These are phyloP conservation scores for Melospiza melodia DNA, from an alignment of 2,113 vertebrate species.

Conservation along the genomic window DNA sequence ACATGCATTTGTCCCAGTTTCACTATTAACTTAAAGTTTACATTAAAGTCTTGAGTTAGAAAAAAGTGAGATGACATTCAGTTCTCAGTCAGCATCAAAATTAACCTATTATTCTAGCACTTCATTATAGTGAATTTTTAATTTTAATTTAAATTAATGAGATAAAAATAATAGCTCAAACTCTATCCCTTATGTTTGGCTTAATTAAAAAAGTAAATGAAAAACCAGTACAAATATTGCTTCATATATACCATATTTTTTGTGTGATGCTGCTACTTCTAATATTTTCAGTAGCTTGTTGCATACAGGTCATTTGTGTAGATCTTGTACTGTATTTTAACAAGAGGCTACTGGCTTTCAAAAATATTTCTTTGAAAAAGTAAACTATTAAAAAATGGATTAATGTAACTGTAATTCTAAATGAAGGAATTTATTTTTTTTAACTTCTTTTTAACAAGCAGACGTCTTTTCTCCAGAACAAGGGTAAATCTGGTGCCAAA, in stretches of 20 bases:
- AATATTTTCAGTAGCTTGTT: background rate
- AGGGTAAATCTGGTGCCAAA: background rate
- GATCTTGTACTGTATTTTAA: background rate
- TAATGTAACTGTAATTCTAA: background rate
- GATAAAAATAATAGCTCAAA: background rate
- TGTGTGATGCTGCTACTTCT: background rate
- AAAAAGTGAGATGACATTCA: background rate
- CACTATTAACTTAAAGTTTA: background rate
- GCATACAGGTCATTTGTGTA: background rate
- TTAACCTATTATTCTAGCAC: background rate
- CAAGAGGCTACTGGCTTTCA: background rate
- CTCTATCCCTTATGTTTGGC: background rate
- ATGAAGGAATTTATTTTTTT: background rate
- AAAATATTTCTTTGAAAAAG: background rate
- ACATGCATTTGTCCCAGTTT: background rate
- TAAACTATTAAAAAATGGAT: background rate
- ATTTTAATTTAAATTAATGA: background rate
- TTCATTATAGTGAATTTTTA: background rate
- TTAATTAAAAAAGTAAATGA: background rate
- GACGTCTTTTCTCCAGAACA: background rate
- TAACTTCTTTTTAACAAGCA: background rate
- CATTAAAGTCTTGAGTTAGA: background rate
- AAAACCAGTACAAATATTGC: background rate
- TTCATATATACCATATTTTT: background rate
- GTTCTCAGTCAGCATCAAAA: background rate